A percentile compares a stretch with the other conserved stretches of the same genome.
These are phyloP conservation scores for Acanthosepion esculentum DNA, from an alignment of 2,888 invertebrate species.

Conservation along the genomic window DNA sequence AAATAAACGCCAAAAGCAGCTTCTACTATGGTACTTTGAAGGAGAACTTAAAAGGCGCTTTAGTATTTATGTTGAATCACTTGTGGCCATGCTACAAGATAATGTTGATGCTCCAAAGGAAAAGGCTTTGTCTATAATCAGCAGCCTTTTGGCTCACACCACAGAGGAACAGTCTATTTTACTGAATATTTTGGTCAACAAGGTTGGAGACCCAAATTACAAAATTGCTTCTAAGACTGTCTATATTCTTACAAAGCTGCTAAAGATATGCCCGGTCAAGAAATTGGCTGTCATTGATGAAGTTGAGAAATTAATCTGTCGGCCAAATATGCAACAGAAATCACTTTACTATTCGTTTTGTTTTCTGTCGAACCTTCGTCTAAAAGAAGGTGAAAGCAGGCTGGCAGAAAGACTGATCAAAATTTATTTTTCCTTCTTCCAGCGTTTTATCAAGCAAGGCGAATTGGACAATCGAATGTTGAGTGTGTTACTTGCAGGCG, in stretches of 20 bases:
- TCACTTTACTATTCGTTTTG: slow-evolving; percentile 93
- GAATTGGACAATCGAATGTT: slow-evolving; percentile 89
- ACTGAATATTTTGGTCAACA: slow-evolving; percentile 89
- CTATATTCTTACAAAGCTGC: slow-evolving; percentile 86
- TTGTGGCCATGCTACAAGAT: slow-evolving; percentile 82
- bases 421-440: slow-evolving; percentile 90
- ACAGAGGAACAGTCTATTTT: slow-evolving; percentile 74
- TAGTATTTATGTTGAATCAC: slow-evolving; percentile 45
- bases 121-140: slow-evolving; percentile 80
- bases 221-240: slow-evolving; percentile 91
- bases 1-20: slow-evolving; percentile 61
- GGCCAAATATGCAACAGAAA: slow-evolving; percentile 87
- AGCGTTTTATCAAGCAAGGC: slow-evolving; percentile 77
- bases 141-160: neutral
- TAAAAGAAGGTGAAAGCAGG: slow-evolving; percentile 81
- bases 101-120: slow-evolving; percentile 86
- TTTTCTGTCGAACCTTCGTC: slow-evolving; percentile 88
- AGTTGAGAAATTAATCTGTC: slow-evolving; percentile 87
- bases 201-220: slow-evolving; percentile 93
- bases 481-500: slow-evolving; percentile 87
- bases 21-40: slow-evolving; percentile 88
- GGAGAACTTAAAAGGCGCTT: slow-evolving; percentile 88
- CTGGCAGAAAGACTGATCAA: slow-evolving; percentile 89
- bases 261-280: slow-evolving; percentile 83
- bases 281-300: slow-evolving; percentile 89